Percentiles rank a stretch among this genome's conserved stretches.
These are phyloP conservation scores for Pangasius macronema DNA, from an alignment of 2,797 vertebrate genomes.

Conservation along the genomic window DNA sequence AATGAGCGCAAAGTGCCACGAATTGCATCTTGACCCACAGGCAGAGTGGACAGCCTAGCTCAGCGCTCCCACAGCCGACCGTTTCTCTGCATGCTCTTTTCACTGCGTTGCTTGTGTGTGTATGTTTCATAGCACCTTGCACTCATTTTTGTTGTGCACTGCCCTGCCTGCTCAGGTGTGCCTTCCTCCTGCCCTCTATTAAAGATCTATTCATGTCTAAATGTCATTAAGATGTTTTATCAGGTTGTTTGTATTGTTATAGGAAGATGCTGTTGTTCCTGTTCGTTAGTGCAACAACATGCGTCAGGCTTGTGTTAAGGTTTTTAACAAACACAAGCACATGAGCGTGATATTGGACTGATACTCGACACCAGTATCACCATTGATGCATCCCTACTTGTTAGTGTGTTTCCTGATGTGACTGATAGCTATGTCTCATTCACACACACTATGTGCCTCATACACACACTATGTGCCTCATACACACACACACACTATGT, in stretches of 20 bases:
- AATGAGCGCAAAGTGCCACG: background rate
- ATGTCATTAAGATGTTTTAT: background rate
- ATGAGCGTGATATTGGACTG: background rate
- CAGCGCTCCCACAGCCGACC: background rate
- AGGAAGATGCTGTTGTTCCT: background rate
- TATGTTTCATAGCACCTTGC: background rate
- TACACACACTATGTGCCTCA: background rate
- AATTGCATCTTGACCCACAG: background rate
- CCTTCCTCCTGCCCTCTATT: background rate
- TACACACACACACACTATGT: background rate
- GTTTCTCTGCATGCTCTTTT: background rate
- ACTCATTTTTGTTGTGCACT: background rate
- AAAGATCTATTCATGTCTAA: background rate
- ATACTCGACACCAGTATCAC: background rate
- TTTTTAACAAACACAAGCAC: background rate
- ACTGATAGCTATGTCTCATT: conserved; percentile 21
- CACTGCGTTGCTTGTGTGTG: background rate
- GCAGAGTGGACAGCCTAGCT: background rate
- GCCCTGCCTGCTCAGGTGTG: background rate
- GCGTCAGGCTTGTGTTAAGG: no score
- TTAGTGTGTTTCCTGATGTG: conserved; percentile 16
- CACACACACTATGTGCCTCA: background rate
- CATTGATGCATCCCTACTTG: background rate
- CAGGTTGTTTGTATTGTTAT: background rate
- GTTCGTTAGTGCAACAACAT: background rate